Base-by-base conservation (phyloP, 2,113 vertebrate genomes). In the Tympanuchus pallidicinctus region DNA sequence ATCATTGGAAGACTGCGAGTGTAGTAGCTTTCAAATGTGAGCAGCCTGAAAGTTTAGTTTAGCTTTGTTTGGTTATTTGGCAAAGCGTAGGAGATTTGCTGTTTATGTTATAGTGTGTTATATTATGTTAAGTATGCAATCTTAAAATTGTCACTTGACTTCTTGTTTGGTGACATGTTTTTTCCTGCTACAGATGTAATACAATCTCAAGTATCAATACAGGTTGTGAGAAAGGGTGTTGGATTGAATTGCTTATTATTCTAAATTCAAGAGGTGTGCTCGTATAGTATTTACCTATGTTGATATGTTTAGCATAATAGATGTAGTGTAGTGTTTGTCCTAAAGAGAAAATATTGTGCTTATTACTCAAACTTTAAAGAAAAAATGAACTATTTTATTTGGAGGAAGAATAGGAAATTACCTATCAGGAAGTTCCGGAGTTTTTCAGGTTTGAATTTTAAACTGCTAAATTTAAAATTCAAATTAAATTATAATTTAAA, bases 381-480 rank as follows among this genome's bases (percentile, higher is more conserved):
- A 0, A 88, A 88, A 72, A 36, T 25, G 38, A 71, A 65, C 60
- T 38, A 13, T 32, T 21, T 64, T n/a, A 34, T 45, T 93, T 75
- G 52, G 11, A 1, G 48, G 8, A 60, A 45, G 30, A 69, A 54
- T 42, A 66, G 43, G 19, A 76, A 93, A 47, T 77, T 77, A 30
- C 1, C 1, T 64, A 45, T 5, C 6, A 45, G 28, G 38, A 64
- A 74, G 50, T n/a, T 71, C 13, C 74, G 5, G 13, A 73, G 32
- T 69, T 27, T 81, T 59, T 43, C n/a, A 30, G 6, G 74, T 91
- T 78, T 91, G 12, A 50, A 16, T 95, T 95, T 92, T 89, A 59
- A 90, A 36, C 32, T 64, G 36, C 79, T 94, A 85, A 74, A 38
- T 38, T 38, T 38, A 38, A 38, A 38, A 38, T 38, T 38, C 38